Evolutionary conservation across 2,888 invertebrate genomes (phyloP), one percentile per base, ranked within the genome.

Genomic region (Priocnemis perturbator): DNA sequence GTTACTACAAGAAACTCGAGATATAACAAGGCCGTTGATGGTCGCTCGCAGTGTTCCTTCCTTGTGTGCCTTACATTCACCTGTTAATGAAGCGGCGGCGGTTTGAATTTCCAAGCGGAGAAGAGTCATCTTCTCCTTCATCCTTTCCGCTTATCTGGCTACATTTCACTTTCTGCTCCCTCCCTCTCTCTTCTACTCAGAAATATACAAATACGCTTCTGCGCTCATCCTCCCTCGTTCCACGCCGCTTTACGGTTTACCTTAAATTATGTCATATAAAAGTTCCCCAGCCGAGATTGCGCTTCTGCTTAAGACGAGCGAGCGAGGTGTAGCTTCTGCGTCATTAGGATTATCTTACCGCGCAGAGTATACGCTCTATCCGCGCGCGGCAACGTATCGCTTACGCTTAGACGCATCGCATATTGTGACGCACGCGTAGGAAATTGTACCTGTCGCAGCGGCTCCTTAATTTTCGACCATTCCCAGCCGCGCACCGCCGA

Each of bases 401-500:
- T 56, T 56, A n/a, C n/a, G n/a, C n/a, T n/a, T n/a, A n/a, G n/a
- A n/a, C n/a, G n/a, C n/a, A n/a, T n/a, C n/a, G n/a, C n/a, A n/a
- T n/a, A n/a, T n/a, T n/a, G n/a, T n/a, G 7, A 11, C 37, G 37
- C 37, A 9, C 14, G 2, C 37, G 7, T 37, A 3, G 37, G 37
- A 37, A 37, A 37, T 37, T 37, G 37, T 37, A 11, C 37, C 37
- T 37, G 37, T 37, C 37, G 37, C 37, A 78, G 82, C 82, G 80
- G 81, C 71, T 74, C 73, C 78, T 78, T 80, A 79, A 83, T 83
- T 82, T 79, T 72, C 73, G 72, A 68, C 74, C 74, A 60, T 65
- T 67, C 67, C 53, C 66, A 56, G 61, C 56, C 65, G n/a, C 61
- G 62, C 69, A 59, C 66, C 57, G 55, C 61, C 37, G 66, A 62